These are phyloP conservation scores for Danio rerio DNA, from an alignment of 2,113 vertebrate genomes.

Conservation along the genomic window GRCz12tu NC_133179.1:16584001-16584500, in stretches of 20 bases:
- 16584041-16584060: neutral
- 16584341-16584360: conserved; percentile 27
- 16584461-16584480: conserved; percentile 83
- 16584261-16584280: conserved; percentile 94
- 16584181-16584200: neutral
- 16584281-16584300: conserved; percentile 86
- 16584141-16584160: conserved; percentile 80
- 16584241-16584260: conserved; percentile 83
- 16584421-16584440: conserved; percentile 92
- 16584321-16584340: conserved; percentile 23
- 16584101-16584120: conserved; percentile 88
- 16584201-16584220: too few relatives aligned
- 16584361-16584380: neutral
- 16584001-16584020: conserved; percentile 79
- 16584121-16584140: conserved; percentile 88
- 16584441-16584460: conserved; percentile 91
- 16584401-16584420: conserved; percentile 94
- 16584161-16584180: neutral
- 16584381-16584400: neutral
- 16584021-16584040: conserved; percentile 88
- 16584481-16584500: conserved; percentile 83
- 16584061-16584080: neutral
- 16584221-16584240: too few relatives aligned
- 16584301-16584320: conserved; percentile 86
- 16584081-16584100: neutral